Base-by-base conservation (phyloP, 2,797 vertebrate species). In the Pristis pectinata region DNA sequence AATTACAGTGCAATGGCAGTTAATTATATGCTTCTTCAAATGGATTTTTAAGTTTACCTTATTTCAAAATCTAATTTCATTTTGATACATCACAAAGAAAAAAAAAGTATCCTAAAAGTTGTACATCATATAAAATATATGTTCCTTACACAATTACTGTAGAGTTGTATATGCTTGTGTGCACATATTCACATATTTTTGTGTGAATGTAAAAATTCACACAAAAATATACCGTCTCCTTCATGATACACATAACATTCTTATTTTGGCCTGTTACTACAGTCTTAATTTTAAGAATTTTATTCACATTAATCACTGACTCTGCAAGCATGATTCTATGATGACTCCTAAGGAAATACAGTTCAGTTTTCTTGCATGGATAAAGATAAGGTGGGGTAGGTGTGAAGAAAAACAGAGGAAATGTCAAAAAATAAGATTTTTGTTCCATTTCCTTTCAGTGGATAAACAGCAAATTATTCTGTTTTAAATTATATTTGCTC, bases 251-350 rank as follows among this genome's bases (percentile, higher is more conserved):
- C 1, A 24, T n/a, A 72, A 72, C 22, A 67, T 67, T 91, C 9
- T 56, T 91, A 72, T 24, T 72, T 72, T 30, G 24, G 70, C 70
- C 70, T 72, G 24, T 72, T 24, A 27, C 70, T 44, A 37, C 44
- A 44, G 27, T 34, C 64, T 76, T 94, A 74, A 94, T 49, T 44
- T 53, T 76, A 34, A 76, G 70, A 72, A 94, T 74, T 30, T 19
- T 70, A 44, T 53, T 74, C 44, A 72, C 9, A 64, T 67, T 64
- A 87, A 61, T 87, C 56, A 56, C 53, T 87, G 87, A 85, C 8
- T 67, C 61, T 70, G 64, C 91, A 44, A 72, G 93, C 91, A 93
- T 89, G 8, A 89, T 41, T 70, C 67, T 44, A 93, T 74, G 92
- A 34, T 76, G 9, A 76, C 10, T 74, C 44, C 27, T 13, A 49